Evolutionary conservation across 1,140 invertebrate genomes (phyloP).

Genomic region (Drosophila albomicans): DNA sequence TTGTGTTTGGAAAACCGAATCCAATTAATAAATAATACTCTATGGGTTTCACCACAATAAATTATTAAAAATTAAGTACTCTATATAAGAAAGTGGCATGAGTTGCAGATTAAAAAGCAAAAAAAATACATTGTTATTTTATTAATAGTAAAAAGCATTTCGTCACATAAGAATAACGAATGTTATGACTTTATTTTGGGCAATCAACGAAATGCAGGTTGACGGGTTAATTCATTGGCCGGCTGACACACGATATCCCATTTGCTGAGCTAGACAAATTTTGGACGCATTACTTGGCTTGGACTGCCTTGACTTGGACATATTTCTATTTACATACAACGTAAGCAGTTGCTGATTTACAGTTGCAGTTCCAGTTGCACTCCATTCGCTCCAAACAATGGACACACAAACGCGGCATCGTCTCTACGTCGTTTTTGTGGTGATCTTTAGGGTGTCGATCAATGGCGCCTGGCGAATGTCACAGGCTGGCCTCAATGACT

Average conservation of each 20-base stretch:
- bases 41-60: no score
- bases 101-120: background rate
- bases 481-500: constrained; percentile 67
- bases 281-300: constrained; percentile 20
- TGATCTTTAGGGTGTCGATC: constrained; percentile 8
- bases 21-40: no score
- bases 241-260: constrained; percentile 38
- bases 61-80: no score
- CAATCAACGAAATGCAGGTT: constrained; percentile 22
- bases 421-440: constrained; percentile 1
- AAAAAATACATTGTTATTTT: constrained; percentile 5
- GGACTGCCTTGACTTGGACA: constrained; percentile 40
- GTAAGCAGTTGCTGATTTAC: constrained; percentile 23
- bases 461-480: constrained; percentile 48
- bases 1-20: no score
- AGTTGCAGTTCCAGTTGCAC: constrained; percentile 46
- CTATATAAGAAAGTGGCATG: background rate
- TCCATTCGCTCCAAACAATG: constrained; percentile 47
- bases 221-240: constrained; percentile 13
- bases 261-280: constrained; percentile 42
- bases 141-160: constrained; percentile 4
- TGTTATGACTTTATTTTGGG: constrained; percentile 8
- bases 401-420: constrained; percentile 34
- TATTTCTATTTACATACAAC: constrained; percentile 26
- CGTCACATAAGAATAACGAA: constrained; percentile 16